Conservation (phyloP, 2,888 invertebrate genomes). For the Phragmatobia fuliginosa region DNA sequence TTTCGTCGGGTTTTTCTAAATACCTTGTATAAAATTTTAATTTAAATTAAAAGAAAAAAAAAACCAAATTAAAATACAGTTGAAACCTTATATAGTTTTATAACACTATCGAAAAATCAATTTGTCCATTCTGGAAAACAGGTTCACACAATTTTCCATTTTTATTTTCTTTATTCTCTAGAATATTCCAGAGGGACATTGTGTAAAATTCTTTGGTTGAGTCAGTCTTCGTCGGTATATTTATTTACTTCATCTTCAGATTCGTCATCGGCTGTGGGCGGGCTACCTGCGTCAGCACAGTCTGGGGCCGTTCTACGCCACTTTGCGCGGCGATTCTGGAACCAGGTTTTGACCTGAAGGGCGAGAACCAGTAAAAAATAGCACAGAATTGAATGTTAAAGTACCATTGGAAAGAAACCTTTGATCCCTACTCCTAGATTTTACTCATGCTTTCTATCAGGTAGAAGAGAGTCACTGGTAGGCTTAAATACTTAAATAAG, state of each 20-base stretch:
- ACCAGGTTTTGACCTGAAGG: constrained; percentile 92
- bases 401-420: no score
- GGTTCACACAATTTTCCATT: neutral
- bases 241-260: constrained; percentile 71
- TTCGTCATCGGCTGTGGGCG: constrained; percentile 71
- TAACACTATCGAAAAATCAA: constrained; percentile 5
- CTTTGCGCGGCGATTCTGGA: constrained; percentile 92
- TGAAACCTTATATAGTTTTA: neutral
- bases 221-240: constrained; percentile 62
- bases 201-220: neutral
- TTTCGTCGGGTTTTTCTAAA: no score
- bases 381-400: neutral
- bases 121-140: neutral
- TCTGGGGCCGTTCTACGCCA: constrained; percentile 88
- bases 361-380: neutral
- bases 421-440: no score
- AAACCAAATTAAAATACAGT: neutral
- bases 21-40: no score
- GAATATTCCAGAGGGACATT: neutral
- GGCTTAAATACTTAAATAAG: no score
- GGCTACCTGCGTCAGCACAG: constrained; percentile 79
- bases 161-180: neutral
- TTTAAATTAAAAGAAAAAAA: no score
- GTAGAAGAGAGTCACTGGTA: no score
- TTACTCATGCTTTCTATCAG: no score